phyloP scores from a whole-genome alignment of 1,140 invertebrate species.

The Drosophila quadrilineata region DNA sequence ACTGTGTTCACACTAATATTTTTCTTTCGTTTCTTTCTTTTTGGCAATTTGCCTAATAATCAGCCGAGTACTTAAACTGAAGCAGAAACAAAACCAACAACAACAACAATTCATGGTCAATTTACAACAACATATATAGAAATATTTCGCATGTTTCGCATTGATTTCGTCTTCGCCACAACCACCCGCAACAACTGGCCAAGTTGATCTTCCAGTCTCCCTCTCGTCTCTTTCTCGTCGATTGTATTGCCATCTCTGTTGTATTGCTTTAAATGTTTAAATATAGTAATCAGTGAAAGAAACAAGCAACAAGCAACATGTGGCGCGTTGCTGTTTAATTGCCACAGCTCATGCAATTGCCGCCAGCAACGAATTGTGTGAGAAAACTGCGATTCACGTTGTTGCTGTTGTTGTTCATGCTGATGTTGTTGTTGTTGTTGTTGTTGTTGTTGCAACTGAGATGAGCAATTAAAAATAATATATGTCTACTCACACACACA shows the following conservation, averaged over 20 bases:
- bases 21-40: no score
- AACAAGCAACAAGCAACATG: constrained; percentile 44
- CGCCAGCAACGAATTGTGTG: constrained; percentile 44
- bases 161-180: constrained; percentile 44
- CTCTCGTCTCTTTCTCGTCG: background rate
- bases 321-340: constrained; percentile 65
- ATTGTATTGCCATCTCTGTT: background rate
- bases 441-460: constrained; percentile 6
- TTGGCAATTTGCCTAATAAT: constrained; percentile 60
- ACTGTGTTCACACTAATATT: constrained; percentile 53
- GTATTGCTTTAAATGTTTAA: constrained; percentile 56
- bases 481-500: constrained; percentile 28
- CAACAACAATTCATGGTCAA: constrained; percentile 24
- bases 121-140: constrained; percentile 48
- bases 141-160: constrained; percentile 67
- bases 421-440: constrained; percentile 11
- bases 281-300: constrained; percentile 66
- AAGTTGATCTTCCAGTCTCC: background rate
- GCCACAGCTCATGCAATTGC: constrained; percentile 58
- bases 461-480: constrained; percentile 67
- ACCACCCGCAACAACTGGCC: no score
- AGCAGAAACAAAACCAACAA: constrained; percentile 4
- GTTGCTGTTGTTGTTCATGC: constrained; percentile 16
- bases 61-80: background rate
- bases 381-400: constrained; percentile 45